Conservation (phyloP, 2,113 vertebrate genomes). For the Murina feae region DNA sequence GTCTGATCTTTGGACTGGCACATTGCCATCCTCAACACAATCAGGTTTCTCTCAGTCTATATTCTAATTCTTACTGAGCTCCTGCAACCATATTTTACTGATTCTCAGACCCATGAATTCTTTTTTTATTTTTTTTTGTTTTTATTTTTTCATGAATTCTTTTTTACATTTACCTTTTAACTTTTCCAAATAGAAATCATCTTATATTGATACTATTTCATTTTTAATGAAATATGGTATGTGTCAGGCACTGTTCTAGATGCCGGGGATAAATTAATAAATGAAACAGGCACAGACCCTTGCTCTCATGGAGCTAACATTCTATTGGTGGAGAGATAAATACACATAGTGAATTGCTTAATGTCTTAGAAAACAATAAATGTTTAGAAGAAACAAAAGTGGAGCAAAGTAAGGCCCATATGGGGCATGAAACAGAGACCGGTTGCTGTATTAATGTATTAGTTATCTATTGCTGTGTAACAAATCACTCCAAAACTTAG, state of each 20-base stretch:
- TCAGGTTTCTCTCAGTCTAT: neutral
- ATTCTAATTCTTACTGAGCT: neutral
- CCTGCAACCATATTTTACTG: neutral
- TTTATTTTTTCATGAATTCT: neutral
- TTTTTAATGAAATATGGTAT: neutral
- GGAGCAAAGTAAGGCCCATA: neutral
- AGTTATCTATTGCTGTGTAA: neutral
- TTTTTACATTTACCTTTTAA: neutral
- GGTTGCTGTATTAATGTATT: neutral
- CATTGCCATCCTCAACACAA: neutral
- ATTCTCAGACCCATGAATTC: neutral
- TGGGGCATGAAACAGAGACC: neutral
- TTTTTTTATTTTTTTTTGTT: neutral
- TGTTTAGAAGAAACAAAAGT: constrained; percentile 28
- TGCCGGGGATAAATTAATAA: neutral
- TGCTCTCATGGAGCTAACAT: neutral
- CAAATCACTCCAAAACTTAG: neutral
- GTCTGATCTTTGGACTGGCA: neutral
- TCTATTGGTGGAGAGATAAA: neutral
- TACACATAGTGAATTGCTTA: neutral
- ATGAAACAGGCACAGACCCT: neutral
- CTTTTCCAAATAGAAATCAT: neutral
- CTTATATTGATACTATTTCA: neutral
- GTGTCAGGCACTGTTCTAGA: neutral
- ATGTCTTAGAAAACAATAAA: neutral